Base-by-base conservation (phyloP, 2,113 vertebrate genomes). In the Pteronura brasiliensis region DNA sequence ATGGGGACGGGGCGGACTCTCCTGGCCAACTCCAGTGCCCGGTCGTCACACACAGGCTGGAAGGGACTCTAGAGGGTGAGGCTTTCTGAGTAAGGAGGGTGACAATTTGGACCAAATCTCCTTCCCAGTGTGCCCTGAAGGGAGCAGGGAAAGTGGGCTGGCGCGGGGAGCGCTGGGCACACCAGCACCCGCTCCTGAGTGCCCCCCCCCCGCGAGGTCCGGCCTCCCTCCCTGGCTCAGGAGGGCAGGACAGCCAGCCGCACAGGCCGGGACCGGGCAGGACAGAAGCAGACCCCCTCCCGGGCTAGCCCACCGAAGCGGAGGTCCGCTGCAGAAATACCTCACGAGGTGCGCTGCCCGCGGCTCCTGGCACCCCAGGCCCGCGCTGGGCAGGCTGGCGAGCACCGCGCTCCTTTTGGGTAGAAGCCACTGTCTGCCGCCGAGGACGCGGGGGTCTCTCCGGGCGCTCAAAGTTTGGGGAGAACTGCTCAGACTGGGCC, bases 281-380 rank as follows among this genome's bases (percentile, higher is more conserved):
- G 57, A 47, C 47, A 49, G 21, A 20, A 34, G 31, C 31, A 15
- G 74, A 14, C 25, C 36, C 44, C 44, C 36, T 67, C 20, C 29
- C 36, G 1, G 17, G 61, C 11, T 36, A 42, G 49, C 2, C 63
- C 71, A 7, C 27, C 13, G 9, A n/a, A n/a, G 36, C 86, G 55
- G 74, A 36, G 55, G 61, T 65, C 61, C 6, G 63, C 63, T 7
- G 29, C 31, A 69, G 72, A 69, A 90, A 4, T 98, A 99, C 99
- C 98, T 99, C 67, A 0, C 3, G 1, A 8, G 7, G 49, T 10
- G 76, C 65, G 82, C 81, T 31, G 1, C 4, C 8, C 31, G 86
- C 2, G 25, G 93, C 34, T 52, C 4, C 94, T 3, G 17, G 92
- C 61, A 7, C 44, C 0, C 0, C 2, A 63, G 17, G 49, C 6